Conservation (phyloP, 23 tunicate genomes). For the Ciona savignyi region DNA sequence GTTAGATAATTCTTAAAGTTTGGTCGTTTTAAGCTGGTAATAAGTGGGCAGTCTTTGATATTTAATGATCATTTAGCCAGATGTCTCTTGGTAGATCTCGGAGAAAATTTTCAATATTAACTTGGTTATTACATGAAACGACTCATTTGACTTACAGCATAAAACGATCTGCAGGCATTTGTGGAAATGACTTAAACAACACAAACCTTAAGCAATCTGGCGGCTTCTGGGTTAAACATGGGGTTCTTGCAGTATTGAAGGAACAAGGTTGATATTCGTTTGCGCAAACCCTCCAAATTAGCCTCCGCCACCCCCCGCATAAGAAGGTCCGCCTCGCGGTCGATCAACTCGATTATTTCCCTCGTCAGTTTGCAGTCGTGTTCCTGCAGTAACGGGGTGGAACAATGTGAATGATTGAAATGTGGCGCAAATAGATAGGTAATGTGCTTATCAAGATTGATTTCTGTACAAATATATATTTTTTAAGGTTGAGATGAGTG, state of each 20-base stretch:
- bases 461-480: no score
- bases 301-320: slow-evolving; percentile 70
- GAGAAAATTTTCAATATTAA: no score
- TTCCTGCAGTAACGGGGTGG: no score
- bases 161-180: background rate
- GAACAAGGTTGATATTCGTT: slow-evolving; percentile 67
- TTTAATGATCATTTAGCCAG: background rate
- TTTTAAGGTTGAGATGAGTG: no score
- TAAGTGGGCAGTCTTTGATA: background rate
- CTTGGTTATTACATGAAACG: background rate
- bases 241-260: slow-evolving; percentile 91
- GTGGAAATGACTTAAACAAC: no score
- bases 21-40: background rate
- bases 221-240: slow-evolving; percentile 91
- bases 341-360: slow-evolving; percentile 71
- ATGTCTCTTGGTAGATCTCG: no score
- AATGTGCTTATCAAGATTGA: no score
- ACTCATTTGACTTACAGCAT: background rate
- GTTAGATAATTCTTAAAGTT: no score
- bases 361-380: slow-evolving; percentile 82
- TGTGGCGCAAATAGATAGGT: no score
- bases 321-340: slow-evolving; percentile 89
- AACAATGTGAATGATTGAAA: no score
- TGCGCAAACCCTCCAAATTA: slow-evolving; percentile 72
- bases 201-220: slow-evolving; percentile 64